Evolutionary conservation across 1,140 invertebrate species (phyloP).

Genomic region (Schlechtendalia chinensis): DNA sequence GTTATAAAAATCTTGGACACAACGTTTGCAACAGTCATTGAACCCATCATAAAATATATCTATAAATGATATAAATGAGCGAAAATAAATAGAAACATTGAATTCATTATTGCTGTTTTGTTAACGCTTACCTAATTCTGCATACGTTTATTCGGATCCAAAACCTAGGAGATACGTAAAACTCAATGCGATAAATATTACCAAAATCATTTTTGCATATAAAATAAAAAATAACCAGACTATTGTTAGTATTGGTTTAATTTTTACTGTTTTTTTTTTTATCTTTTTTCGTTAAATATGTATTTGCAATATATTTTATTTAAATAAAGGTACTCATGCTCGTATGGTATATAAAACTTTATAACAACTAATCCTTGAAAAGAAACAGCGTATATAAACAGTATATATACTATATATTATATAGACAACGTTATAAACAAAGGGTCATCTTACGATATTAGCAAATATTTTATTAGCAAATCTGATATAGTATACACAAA

Average conservation of each 20-base stretch:
- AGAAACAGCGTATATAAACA: neutral
- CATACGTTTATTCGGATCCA: neutral
- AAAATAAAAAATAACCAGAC: too few relatives aligned
- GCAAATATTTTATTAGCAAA: neutral
- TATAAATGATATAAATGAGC: neutral
- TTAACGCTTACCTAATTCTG: neutral
- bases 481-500: neutral
- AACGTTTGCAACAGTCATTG: neutral
- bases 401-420: neutral
- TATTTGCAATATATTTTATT: neutral
- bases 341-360: neutral
- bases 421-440: neutral
- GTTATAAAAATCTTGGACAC: slow-evolving; percentile 13
- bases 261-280: neutral
- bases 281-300: neutral
- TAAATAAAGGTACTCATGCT: neutral
- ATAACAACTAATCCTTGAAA: neutral
- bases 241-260: too few relatives aligned
- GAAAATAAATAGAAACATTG: neutral
- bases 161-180: neutral
- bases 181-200: neutral
- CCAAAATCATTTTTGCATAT: too few relatives aligned
- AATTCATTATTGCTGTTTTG: neutral
- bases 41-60: neutral
- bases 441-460: neutral